phyloP scores from a whole-genome alignment of 2,113 vertebrate genomes.

The Crotophaga sulcirostris region DNA sequence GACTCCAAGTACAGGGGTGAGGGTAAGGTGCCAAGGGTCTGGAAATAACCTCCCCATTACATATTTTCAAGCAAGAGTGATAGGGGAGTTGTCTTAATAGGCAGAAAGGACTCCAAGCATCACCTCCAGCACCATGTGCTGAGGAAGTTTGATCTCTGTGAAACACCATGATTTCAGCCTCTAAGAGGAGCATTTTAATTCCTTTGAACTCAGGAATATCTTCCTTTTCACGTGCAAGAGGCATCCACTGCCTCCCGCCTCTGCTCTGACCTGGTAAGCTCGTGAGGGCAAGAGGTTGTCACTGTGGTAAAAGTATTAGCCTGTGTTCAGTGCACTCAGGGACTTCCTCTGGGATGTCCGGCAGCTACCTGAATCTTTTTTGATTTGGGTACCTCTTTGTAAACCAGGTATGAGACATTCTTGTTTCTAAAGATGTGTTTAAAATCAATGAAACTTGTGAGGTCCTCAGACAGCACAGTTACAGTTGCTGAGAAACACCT shows the following conservation, averaged over 20 bases:
- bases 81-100: not conserved
- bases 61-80: not conserved
- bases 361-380: not conserved
- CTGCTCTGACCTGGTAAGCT: not conserved
- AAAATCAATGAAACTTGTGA: not conserved
- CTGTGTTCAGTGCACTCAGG: not conserved
- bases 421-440: not conserved
- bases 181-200: not conserved
- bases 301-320: not conserved
- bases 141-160: not conserved
- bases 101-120: not conserved
- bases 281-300: not conserved
- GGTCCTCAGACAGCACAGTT: not conserved
- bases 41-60: not conserved
- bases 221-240: not conserved
- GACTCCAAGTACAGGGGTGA: fast-evolving
- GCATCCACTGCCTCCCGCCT: not conserved
- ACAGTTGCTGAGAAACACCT: not conserved
- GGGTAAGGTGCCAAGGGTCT: not conserved
- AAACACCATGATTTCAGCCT: not conserved
- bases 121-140: not conserved
- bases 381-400: not conserved
- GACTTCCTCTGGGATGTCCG: not conserved
- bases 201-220: not conserved
- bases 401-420: not conserved